Percentiles rank a stretch among this genome's conserved stretches.
Evolutionary conservation across 2,888 invertebrate species (phyloP).

Genomic region (Osmoderma eremita): DNA sequence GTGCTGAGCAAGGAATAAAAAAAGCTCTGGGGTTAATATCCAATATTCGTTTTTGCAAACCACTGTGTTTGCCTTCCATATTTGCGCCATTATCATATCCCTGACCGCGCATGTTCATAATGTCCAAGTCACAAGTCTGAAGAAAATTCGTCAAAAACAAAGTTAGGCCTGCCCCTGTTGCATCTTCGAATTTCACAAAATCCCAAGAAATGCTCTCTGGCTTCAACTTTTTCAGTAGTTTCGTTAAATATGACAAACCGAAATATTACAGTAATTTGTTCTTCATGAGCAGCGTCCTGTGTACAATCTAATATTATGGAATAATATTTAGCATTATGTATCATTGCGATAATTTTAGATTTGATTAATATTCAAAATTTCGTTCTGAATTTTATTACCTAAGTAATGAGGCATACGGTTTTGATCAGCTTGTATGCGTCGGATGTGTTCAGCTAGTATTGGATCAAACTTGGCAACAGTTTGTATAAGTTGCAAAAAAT

Average conservation of each 20-base stretch:
- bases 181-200: too few species aligned
- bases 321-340: slow-evolving; percentile 21
- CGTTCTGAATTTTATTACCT: slow-evolving; percentile 36
- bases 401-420: slow-evolving; percentile 32
- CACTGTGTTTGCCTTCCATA: slow-evolving; percentile 44
- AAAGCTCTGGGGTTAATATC: slow-evolving; percentile 47
- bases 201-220: too few species aligned
- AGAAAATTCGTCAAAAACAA: too few species aligned
- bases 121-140: too few species aligned
- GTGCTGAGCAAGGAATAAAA: slow-evolving; percentile 48
- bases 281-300: too few species aligned
- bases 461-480: slow-evolving; percentile 28
- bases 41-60: slow-evolving; percentile 45
- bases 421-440: neutral
- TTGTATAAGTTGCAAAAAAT: slow-evolving; percentile 26
- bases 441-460: slow-evolving; percentile 14
- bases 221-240: too few species aligned
- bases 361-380: slow-evolving; percentile 31
- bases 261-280: too few species aligned
- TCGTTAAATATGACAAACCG: too few species aligned
- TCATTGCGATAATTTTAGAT: slow-evolving; percentile 20
- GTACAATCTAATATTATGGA: neutral
- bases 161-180: too few species aligned
- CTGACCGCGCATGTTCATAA: slow-evolving; percentile 34
- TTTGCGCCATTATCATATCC: slow-evolving; percentile 49